These are phyloP conservation scores for Myotis davidii DNA, from an alignment of 2,113 vertebrate species.

Conservation along the genomic window DNA sequence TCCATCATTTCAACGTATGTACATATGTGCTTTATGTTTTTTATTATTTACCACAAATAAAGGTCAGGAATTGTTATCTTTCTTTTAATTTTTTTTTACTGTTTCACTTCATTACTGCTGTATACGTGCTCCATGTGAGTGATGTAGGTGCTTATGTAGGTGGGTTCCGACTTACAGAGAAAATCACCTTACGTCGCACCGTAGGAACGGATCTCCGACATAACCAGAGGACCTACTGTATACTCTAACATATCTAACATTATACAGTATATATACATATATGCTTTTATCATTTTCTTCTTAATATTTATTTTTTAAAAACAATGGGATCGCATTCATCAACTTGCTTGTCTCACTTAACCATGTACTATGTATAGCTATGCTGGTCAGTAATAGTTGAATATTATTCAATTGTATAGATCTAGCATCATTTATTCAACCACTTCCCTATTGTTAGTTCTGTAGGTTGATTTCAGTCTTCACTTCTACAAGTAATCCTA, in stretches of 20 bases:
- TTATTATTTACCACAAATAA: no score
- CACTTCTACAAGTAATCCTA: background rate
- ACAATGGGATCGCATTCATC: background rate
- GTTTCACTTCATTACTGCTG: no score
- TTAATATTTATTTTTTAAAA: background rate
- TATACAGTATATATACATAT: background rate
- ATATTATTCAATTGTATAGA: background rate
- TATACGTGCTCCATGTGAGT: no score
- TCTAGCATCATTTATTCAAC: conserved; percentile 2
- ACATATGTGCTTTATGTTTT: no score
- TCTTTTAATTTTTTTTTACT: no score
- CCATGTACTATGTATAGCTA: background rate
- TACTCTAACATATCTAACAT: background rate
- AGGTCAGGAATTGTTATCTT: no score
- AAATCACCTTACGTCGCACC: no score
- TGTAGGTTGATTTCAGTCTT: background rate
- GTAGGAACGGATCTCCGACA: no score
- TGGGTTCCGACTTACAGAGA: no score
- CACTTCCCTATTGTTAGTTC: background rate
- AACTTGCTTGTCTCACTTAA: conserved; percentile 2
- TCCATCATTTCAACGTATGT: no score
- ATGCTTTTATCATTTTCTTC: background rate
- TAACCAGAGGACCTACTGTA: background rate
- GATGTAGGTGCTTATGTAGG: no score
- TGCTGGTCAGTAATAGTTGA: background rate